Percentiles rank a stretch among this genome's conserved stretches.
These are phyloP conservation scores for Ciconia maguari DNA, from an alignment of 2,113 vertebrate species.

Conservation along the genomic window DNA sequence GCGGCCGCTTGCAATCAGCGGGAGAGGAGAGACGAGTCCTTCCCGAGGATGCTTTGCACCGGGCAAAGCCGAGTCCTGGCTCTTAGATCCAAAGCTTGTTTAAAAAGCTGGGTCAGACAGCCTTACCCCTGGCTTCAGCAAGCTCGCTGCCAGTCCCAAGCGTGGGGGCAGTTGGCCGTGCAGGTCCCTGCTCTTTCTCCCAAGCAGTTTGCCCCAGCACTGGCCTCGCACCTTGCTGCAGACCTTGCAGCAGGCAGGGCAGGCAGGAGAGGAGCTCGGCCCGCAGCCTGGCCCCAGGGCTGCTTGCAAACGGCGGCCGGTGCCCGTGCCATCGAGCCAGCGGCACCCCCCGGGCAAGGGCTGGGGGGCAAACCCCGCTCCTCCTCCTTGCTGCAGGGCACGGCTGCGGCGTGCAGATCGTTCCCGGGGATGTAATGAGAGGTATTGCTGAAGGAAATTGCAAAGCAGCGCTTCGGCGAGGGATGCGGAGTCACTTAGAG, in stretches of 20 bases:
- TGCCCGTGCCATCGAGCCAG: fast-evolving
- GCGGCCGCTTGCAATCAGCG: fast-evolving
- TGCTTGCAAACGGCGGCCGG: background rate
- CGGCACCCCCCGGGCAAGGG: background rate
- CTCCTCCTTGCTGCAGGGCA: background rate
- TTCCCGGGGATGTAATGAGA: background rate
- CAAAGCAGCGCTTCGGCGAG: background rate
- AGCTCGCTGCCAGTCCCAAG: background rate
- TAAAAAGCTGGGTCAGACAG: background rate
- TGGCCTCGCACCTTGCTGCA: background rate
- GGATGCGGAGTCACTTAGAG: background rate
- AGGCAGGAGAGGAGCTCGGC: background rate
- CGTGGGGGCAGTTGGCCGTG: fast-evolving
- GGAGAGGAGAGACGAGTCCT: background rate
- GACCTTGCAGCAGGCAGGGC: background rate
- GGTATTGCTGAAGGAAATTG: conserved; percentile 1
- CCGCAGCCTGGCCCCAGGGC: background rate
- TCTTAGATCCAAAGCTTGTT: background rate
- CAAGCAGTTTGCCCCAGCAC: fast-evolving
- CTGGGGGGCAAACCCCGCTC: background rate
- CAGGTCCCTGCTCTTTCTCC: background rate
- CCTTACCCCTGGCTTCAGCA: background rate
- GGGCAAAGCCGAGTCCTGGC: background rate
- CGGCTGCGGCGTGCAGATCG: background rate
- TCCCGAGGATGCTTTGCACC: background rate